Evolutionary conservation across 2,113 vertebrate genomes (phyloP), one percentile per base, ranked within the genome.

Genomic region (Caranx ignobilis): DNA sequence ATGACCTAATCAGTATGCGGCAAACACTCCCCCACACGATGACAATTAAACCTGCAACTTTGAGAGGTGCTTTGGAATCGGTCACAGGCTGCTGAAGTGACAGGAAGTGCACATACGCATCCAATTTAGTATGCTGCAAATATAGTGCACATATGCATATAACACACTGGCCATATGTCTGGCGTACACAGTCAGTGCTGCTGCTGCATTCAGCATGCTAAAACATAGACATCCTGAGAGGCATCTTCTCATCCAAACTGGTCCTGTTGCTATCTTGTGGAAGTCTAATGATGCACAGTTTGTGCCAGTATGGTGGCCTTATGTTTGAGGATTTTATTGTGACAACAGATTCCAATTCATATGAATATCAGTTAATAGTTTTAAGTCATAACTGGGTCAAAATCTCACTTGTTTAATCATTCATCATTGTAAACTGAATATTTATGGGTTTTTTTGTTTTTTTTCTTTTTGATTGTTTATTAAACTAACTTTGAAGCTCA

Each of bases 71-170:
- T 69, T 71, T 61, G 69, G 41, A 79, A 63, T 69, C 48, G 1
- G 66, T 81, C 69, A 26, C 54, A 50, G 55, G 26, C 18, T 37
- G n/a, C 21, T 4, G 7, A 39, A 43, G 39, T 32, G 62, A 68
- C 65, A 61, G 41, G 6, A 68, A 50, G 71, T n/a, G 3, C 72
- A 69, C 13, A 6, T 47, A 43, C 3, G 0, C n/a, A n/a, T 72
- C 56, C 47, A 8, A 48, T 68, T 84, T 67, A 77, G 71, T 62
- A 81, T 91, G 61, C 87, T 61, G 70, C 50, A 57, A 54, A 37
- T 56, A 69, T 69, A 1, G 69, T 39, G 71, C 79, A 56, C 62
- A 57, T 66, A 69, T 69, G 65, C 78, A 45, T 45, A 16, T 37
- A 62, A 61, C 50, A 64, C 62, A 50, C 13, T 9, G 68, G 43